phyloP scores from a whole-genome alignment of 1,140 invertebrate genomes.

The Nomia melanderi region DNA sequence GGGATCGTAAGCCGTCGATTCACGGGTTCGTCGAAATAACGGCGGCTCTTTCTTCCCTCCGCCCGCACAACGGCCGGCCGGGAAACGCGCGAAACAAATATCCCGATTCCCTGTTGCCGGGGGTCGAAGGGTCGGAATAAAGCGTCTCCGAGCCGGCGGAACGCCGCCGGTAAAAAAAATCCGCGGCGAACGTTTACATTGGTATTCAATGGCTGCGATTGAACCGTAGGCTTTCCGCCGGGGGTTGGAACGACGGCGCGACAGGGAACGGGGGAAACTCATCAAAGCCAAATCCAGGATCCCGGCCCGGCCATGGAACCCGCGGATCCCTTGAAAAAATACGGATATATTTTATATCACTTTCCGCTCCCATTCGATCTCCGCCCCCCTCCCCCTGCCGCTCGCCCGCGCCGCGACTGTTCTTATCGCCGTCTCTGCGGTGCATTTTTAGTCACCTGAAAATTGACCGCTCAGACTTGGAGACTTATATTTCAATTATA shows the following conservation, averaged over 20 bases:
- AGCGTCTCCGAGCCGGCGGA: slow-evolving; percentile 19
- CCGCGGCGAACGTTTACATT: slow-evolving; percentile 70
- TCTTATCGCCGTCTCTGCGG: background rate
- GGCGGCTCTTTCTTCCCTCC: slow-evolving; percentile 15
- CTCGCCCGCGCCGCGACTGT: background rate
- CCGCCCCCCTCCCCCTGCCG: background rate
- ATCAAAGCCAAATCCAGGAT: slow-evolving; percentile 74
- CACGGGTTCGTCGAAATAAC: slow-evolving; percentile 8
- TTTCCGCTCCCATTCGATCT: slow-evolving; percentile 52
- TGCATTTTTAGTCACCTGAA: no score
- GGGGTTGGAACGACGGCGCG: slow-evolving; percentile 48
- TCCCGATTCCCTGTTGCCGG: slow-evolving; percentile 18
- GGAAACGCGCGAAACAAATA: slow-evolving; percentile 56
- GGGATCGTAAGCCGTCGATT: background rate
- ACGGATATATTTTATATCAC: slow-evolving; percentile 74
- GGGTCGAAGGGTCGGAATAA: background rate
- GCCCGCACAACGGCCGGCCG: background rate
- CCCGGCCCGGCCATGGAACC: slow-evolving; percentile 40
- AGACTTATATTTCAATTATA: no score
- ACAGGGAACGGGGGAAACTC: slow-evolving; percentile 65
- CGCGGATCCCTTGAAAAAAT: slow-evolving; percentile 71
- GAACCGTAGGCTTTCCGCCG: slow-evolving; percentile 66
- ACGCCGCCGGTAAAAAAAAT: slow-evolving; percentile 58
- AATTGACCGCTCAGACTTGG: no score
- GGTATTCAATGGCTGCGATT: slow-evolving; percentile 73